Base-by-base conservation (phyloP, 2,888 invertebrate genomes). In the Argynnis bischoffii region DNA sequence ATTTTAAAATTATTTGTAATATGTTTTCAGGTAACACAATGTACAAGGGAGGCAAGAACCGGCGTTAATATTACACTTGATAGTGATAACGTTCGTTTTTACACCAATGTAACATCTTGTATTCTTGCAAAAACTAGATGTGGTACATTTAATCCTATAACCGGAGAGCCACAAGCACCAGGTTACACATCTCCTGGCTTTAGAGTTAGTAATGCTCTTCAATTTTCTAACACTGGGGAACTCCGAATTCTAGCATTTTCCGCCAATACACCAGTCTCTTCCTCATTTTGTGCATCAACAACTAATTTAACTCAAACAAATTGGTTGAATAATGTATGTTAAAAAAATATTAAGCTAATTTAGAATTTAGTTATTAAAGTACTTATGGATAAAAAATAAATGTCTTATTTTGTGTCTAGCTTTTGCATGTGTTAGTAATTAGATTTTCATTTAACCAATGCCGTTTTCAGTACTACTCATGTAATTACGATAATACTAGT, bases 21-120 rank as follows among this genome's bases (percentile, higher is more conserved):
- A 64, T 59, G 48, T 67, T 72, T 74, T 64, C 81, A 94, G 94
- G 92, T 94, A 55, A 90, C 88, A 11, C 92, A 93, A 72, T 94
- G 94, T 70, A 93, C 93, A 8, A 83, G 92, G 67, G 93, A 93
- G 85, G 90, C 93, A 3, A 87, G 92, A 75, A 90, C 89, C 6
- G 90, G 93, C 35, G 85, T 94, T 46, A 89, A 92, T 69, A 87
- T 93, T 69, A 87, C 89, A 21, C 63, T 89, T 16, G 93, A 93
- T 74, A 85, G 83, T 16, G 93, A 94, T 72, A 94, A 93, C 76
- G 85, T 94, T n/a, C 79, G 86, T 47, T 93, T 94, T 76, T 94
- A 89, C 77, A 94, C 93, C 41, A 95, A 95, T 79, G 93, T 95
- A 47, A 95, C 95, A 3, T 94, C 95, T 13, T 95, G 95, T 79